Evolutionary conservation across 1,140 invertebrate genomes (phyloP).

Genomic region (Cylas formicarius): DNA sequence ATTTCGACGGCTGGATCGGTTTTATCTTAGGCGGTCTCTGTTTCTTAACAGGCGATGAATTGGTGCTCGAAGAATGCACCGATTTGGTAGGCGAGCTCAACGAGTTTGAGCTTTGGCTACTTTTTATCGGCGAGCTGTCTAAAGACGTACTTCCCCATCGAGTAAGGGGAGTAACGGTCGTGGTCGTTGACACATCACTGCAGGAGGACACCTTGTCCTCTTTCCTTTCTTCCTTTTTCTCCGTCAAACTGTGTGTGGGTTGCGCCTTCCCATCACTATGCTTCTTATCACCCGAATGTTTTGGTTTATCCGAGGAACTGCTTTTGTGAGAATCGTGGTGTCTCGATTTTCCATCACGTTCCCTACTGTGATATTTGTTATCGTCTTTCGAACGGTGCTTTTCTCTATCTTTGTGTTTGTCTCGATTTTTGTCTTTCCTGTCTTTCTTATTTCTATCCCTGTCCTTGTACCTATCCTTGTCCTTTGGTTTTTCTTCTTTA

Average conservation of each 20-base stretch:
- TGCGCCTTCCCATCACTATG: slow-evolving; percentile 14
- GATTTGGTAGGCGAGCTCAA: slow-evolving; percentile 14
- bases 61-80: slow-evolving; percentile 7
- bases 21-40: slow-evolving; percentile 32
- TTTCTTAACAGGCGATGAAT: slow-evolving; percentile 22
- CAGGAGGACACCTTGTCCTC: slow-evolving; percentile 11
- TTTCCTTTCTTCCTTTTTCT: slow-evolving; percentile 9
- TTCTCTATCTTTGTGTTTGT: slow-evolving; percentile 25
- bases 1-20: slow-evolving; percentile 27
- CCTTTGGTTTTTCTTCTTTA: slow-evolving; percentile 22
- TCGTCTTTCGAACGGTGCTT: slow-evolving; percentile 23
- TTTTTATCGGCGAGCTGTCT: slow-evolving; percentile 14
- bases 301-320: slow-evolving; percentile 15
- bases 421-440: slow-evolving; percentile 17
- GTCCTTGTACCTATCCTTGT: slow-evolving; percentile 17
- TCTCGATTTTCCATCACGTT: slow-evolving; percentile 26
- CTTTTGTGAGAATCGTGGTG: slow-evolving; percentile 18
- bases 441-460: slow-evolving; percentile 10
- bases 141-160: slow-evolving; percentile 2
- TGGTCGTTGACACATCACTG: slow-evolving; percentile 10
- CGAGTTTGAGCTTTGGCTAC: slow-evolving; percentile 14
- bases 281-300: slow-evolving; percentile 20
- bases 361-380: slow-evolving; percentile 23
- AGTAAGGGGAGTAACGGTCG: slow-evolving; percentile 7
- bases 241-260: slow-evolving; percentile 6